These are phyloP conservation scores for Emydoidea blandingii DNA, from an alignment of 2,797 vertebrate species.

Conservation along the genomic window DNA sequence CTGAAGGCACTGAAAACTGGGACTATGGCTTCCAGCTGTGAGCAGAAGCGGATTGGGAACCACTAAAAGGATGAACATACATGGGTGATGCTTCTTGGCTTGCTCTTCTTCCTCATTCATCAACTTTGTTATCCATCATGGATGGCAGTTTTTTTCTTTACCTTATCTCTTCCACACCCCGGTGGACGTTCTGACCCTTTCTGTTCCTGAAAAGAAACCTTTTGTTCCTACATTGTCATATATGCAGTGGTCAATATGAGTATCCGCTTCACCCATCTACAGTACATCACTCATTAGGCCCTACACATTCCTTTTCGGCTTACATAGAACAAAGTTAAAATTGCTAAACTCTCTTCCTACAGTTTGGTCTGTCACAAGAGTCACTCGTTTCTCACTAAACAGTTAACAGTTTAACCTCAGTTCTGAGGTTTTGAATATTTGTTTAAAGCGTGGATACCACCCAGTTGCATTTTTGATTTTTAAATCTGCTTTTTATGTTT, in stretches of 20 bases:
- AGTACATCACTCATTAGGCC: background rate
- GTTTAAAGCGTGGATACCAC: background rate
- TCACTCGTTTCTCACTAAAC: background rate
- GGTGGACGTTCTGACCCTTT: background rate
- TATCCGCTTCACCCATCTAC: background rate
- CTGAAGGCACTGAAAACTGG: background rate
- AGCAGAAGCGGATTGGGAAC: background rate
- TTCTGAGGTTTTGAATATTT: background rate
- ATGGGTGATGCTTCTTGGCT: background rate
- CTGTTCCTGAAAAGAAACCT: background rate
- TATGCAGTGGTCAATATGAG: background rate
- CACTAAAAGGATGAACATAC: background rate
- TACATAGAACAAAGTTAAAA: background rate
- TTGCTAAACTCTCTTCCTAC: background rate
- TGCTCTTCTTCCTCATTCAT: background rate
- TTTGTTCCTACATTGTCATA: background rate
- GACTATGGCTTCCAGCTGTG: background rate
- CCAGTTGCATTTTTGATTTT: background rate
- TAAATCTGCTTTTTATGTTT: background rate
- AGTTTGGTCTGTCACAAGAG: background rate
- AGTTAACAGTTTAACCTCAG: background rate
- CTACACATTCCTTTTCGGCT: background rate
- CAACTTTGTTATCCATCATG: background rate
- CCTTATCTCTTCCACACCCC: background rate
- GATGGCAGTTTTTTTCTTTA: background rate